phyloP scores from a whole-genome alignment of 2,888 invertebrate genomes.

The Apotomis turbidana region DNA sequence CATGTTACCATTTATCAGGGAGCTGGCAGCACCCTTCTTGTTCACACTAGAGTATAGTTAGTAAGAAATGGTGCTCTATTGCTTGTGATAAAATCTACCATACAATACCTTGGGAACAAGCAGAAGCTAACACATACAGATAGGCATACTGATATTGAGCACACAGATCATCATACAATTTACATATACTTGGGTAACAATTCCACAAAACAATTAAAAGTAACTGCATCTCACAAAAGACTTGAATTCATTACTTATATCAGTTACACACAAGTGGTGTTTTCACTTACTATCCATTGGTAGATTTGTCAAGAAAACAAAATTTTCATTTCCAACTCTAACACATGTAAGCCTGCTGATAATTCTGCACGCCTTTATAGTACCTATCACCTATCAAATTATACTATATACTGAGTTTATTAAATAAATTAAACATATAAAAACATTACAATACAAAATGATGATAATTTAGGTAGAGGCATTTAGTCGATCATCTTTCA shows the following conservation, averaged over 20 bases:
- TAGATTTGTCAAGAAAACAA: conserved; percentile 13
- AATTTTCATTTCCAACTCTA: conserved; percentile 12
- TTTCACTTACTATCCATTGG: conserved; percentile 9
- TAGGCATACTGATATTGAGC: conserved; percentile 28
- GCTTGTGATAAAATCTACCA: conserved; percentile 13
- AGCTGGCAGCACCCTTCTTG: conserved; percentile 11
- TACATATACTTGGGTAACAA: conserved; percentile 26
- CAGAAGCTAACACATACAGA: conserved; percentile 33
- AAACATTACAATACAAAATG: conserved; percentile 26
- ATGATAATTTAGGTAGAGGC: conserved; percentile 31
- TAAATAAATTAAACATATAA: conserved; percentile 33
- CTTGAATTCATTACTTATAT: conserved; percentile 12
- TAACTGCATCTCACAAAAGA: conserved; percentile 22
- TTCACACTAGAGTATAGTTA: conserved; percentile 27
- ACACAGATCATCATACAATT: conserved; percentile 38
- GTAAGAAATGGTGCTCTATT: conserved; percentile 1
- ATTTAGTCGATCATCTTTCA: conserved; percentile 27
- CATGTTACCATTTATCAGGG: background rate
- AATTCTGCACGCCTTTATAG: conserved; percentile 30
- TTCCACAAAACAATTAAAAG: conserved; percentile 12
- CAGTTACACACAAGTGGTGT: conserved; percentile 6
- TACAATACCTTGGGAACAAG: conserved; percentile 24
- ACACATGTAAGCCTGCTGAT: conserved; percentile 13
- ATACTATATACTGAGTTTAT: conserved; percentile 26
- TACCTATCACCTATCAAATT: conserved; percentile 28